Conservation (phyloP, 2,113 vertebrate genomes). For the Orcinus orca region DNA sequence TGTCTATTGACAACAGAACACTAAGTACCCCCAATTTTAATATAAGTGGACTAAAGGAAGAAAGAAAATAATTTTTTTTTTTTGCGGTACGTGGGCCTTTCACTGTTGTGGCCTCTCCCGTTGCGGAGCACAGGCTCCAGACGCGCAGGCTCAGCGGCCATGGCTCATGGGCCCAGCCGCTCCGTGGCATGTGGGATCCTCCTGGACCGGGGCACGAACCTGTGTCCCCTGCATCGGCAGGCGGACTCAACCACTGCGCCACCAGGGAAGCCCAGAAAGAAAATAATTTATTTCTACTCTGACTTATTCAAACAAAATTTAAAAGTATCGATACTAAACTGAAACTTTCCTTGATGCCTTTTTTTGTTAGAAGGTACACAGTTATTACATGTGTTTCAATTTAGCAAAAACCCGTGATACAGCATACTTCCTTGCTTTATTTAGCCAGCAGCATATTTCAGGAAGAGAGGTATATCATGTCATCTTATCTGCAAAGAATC, state of each 20-base stretch:
- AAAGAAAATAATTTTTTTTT: not conserved
- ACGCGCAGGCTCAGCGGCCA: too few species aligned
- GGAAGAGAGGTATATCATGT: not conserved
- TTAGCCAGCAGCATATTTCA: not conserved
- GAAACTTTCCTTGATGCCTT: not conserved
- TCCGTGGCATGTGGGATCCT: too few species aligned
- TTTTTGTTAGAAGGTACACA: not conserved
- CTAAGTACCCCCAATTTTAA: not conserved
- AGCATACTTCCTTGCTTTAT: not conserved
- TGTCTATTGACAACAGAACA: not conserved
- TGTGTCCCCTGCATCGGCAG: too few species aligned
- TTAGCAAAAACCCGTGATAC: not conserved
- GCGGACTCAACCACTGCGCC: too few species aligned
- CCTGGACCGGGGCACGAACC: too few species aligned
- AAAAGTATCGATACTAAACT: not conserved
- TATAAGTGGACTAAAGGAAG: not conserved
- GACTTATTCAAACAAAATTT: not conserved
- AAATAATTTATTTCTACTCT: constrained; percentile 11
- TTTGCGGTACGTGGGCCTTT: too few species aligned
- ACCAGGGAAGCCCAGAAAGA: not conserved
- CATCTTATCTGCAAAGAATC: not conserved
- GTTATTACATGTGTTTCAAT: not conserved
- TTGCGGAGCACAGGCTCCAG: too few species aligned
- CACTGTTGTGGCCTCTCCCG: too few species aligned
- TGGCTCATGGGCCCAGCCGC: too few species aligned